A percentile compares a stretch with the other conserved stretches of the same genome.
phyloP scores from a whole-genome alignment of 2,113 vertebrate genomes.

The Toxotes chatareus region DNA sequence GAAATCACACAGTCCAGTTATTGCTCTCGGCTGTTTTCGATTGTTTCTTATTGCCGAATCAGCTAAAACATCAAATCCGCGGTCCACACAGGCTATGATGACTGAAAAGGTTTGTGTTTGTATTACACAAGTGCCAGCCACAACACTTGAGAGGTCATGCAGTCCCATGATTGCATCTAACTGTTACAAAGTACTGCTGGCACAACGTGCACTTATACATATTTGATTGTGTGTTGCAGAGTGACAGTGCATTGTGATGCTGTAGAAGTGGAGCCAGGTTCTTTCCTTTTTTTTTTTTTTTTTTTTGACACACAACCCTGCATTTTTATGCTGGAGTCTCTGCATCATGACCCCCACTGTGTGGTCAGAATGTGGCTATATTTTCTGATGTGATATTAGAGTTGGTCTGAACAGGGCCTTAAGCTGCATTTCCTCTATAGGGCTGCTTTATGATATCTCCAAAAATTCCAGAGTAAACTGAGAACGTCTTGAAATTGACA shows the following conservation, averaged over 20 bases:
- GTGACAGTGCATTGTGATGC: no score
- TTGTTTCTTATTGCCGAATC: conserved; percentile 17
- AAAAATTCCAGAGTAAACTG: neutral
- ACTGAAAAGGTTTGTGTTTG: conserved; percentile 15
- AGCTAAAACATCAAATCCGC: neutral
- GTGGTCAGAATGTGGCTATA: neutral
- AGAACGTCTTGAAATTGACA: neutral
- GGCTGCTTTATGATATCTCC: neutral
- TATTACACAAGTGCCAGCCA: neutral
- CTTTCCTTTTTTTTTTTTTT: neutral
- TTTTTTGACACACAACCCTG: no score
- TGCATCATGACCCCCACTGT: neutral
- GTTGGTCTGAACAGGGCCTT: neutral
- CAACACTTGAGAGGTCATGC: neutral
- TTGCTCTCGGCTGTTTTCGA: conserved; percentile 8
- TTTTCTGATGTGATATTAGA: conserved; percentile 2
- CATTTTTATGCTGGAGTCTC: neutral
- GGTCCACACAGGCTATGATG: neutral
- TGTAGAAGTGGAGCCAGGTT: neutral
- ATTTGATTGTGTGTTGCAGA: neutral
- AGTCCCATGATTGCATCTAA: neutral
- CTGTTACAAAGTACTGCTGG: no score
- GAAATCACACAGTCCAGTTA: conserved; percentile 23
- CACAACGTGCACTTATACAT: neutral
- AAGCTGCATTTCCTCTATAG: neutral